These are phyloP conservation scores for Eilema depressum DNA, from an alignment of 2,888 invertebrate species.

Conservation along the genomic window DNA sequence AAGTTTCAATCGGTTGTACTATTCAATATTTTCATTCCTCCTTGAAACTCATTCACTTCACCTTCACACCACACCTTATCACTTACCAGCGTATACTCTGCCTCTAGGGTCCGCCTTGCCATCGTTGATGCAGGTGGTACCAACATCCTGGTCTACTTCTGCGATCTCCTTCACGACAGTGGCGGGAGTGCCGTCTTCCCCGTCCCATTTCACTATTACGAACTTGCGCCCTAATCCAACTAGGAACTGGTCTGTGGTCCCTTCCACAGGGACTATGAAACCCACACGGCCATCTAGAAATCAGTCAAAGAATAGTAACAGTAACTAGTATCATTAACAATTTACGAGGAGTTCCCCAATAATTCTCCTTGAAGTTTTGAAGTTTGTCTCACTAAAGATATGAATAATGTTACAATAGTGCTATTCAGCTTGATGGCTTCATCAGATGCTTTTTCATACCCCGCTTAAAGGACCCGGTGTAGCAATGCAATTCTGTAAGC, in stretches of 20 bases:
- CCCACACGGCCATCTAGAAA: conserved; percentile 74
- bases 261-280: conserved; percentile 89
- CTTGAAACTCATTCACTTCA: no score
- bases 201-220: conserved; percentile 89
- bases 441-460: no score
- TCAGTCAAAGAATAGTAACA: background rate
- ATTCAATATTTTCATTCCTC: no score
- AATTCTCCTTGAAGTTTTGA: no score
- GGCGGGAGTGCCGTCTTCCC: conserved; percentile 81
- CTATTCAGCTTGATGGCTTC: no score
- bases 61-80: background rate
- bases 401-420: no score
- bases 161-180: conserved; percentile 78
- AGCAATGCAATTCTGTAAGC: no score
- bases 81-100: conserved; percentile 89
- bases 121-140: conserved; percentile 90
- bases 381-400: no score
- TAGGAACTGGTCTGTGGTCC: conserved; percentile 87
- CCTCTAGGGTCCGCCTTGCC: conserved; percentile 92
- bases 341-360: no score
- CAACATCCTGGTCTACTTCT: conserved; percentile 87
- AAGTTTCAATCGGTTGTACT: no score
- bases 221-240: conserved; percentile 89
- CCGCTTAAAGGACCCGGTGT: no score
- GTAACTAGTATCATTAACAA: no score